These are phyloP conservation scores for Actinemys pallida DNA, from an alignment of 2,113 vertebrate genomes.

Conservation along the genomic window DNA sequence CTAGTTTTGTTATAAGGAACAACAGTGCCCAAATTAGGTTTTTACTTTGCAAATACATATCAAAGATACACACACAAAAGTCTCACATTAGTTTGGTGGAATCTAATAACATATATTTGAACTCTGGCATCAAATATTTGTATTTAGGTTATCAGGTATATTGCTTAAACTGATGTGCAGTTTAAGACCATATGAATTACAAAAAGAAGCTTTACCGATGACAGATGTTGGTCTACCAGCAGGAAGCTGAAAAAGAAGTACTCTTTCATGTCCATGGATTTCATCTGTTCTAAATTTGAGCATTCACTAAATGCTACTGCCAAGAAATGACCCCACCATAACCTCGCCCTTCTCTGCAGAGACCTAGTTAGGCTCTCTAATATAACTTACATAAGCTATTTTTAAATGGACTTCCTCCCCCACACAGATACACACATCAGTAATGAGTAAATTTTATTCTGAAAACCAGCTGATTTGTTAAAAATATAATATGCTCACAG, in stretches of 20 bases:
- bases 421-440: neutral
- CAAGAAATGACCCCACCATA: neutral
- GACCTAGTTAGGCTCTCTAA: fast-evolving
- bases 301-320: neutral
- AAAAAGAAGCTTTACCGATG: neutral
- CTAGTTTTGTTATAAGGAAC: neutral
- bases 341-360: neutral
- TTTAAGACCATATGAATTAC: neutral
- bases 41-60: neutral
- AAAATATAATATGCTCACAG: neutral
- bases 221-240: neutral
- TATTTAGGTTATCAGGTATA: neutral
- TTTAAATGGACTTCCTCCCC: neutral
- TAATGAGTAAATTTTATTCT: neutral
- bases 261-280: slow-evolving; percentile 11
- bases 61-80: fast-evolving
- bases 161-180: neutral
- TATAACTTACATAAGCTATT: neutral
- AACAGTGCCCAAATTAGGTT: neutral
- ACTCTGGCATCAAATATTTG: neutral
- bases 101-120: neutral
- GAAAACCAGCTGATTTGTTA: neutral
- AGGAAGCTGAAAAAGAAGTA: neutral
- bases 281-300: slow-evolving; percentile 45
- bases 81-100: neutral